Percentiles rank a stretch among this genome's conserved stretches.
phyloP scores from a whole-genome alignment of 2,797 vertebrate genomes.

The Malurus leucopterus region DNA sequence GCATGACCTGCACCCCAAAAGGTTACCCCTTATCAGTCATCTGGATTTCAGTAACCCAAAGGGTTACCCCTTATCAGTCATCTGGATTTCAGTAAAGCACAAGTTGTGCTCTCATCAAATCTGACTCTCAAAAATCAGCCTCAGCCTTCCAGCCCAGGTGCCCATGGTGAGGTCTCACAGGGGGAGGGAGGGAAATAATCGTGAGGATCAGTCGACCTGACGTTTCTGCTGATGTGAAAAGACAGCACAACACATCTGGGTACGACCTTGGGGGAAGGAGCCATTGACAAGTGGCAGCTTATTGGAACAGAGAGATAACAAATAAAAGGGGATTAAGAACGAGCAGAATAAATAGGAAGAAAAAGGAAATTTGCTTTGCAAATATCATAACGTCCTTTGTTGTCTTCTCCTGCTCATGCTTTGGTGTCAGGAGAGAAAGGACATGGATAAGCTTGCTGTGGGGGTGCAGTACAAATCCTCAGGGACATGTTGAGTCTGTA shows the following conservation, averaged over 20 bases:
- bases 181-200: not conserved
- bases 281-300: not conserved
- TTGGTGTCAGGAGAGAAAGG: not conserved
- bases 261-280: not conserved
- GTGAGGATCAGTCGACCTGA: not conserved
- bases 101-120: not conserved
- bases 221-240: conserved; percentile 21
- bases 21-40: not conserved
- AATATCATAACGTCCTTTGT: not conserved
- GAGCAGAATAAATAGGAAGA: not conserved
- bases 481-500: not conserved
- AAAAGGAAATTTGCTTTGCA: conserved; percentile 8
- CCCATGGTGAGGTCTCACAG: not conserved
- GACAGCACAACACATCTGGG: not conserved
- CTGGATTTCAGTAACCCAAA: not conserved
- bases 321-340: not conserved
- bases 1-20: not conserved
- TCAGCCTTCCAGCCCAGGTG: rapidly evolving
- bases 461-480: not conserved
- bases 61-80: not conserved
- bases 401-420: not conserved
- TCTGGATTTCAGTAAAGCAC: not conserved
- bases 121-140: not conserved
- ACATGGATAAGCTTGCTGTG: not conserved
- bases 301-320: not conserved